phyloP scores from a whole-genome alignment of 1,140 invertebrate genomes.

The Tachypleus tridentatus region DNA sequence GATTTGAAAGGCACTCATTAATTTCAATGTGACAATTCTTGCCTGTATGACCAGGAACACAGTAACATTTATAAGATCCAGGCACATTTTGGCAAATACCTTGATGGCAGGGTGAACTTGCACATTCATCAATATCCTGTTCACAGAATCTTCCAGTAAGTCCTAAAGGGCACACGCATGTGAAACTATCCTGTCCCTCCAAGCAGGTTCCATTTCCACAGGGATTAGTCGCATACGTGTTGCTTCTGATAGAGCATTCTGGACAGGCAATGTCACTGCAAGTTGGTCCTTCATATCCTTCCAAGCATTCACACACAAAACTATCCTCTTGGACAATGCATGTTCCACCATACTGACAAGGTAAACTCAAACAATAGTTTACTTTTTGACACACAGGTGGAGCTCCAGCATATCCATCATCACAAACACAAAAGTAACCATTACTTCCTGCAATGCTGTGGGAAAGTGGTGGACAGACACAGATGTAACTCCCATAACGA shows the following conservation, averaged over 20 bases:
- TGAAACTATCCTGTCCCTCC: slow-evolving; percentile 21
- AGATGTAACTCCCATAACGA: slow-evolving; percentile 17
- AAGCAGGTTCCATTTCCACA: slow-evolving; percentile 25
- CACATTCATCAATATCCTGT: slow-evolving; percentile 29
- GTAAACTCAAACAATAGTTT: slow-evolving; percentile 26
- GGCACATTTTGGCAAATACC: slow-evolving; percentile 22
- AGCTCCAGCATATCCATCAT: slow-evolving; percentile 21
- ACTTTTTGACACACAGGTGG: slow-evolving; percentile 58
- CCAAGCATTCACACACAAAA: slow-evolving; percentile 57
- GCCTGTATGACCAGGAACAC: slow-evolving; percentile 44
- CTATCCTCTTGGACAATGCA: slow-evolving; percentile 29
- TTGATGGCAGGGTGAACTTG: slow-evolving; percentile 43
- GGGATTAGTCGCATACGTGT: slow-evolving; percentile 18
- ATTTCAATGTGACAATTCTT: slow-evolving; percentile 64
- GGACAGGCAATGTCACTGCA: slow-evolving; percentile 46
- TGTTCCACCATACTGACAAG: slow-evolving; percentile 36
- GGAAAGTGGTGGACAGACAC: slow-evolving; percentile 56
- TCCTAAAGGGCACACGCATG: slow-evolving; percentile 30
- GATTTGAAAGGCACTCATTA: slow-evolving; percentile 31
- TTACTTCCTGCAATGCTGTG: slow-evolving; percentile 77
- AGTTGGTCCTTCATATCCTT: slow-evolving; percentile 74
- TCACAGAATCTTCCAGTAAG: slow-evolving; percentile 66
- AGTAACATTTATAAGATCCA: slow-evolving; percentile 57
- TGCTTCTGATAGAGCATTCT: slow-evolving; percentile 48
- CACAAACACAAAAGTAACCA: slow-evolving; percentile 75